Base-by-base conservation (phyloP, 2,797 vertebrate genomes). In the Rhodeus uyekii region DNA sequence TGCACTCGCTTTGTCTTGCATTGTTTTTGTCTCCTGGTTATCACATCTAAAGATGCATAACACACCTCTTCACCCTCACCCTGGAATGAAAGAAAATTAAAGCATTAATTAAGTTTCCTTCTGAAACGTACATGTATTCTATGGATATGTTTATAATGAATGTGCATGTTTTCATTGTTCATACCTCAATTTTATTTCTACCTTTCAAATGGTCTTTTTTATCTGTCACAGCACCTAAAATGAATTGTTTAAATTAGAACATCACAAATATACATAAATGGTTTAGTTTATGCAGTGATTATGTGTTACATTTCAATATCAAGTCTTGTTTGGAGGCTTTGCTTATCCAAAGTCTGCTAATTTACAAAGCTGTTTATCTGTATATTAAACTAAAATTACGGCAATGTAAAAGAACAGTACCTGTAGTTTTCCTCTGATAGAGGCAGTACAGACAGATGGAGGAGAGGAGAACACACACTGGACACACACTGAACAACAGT, bases 391-490 rank as follows among this genome's bases (percentile, higher is more conserved):
- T 12, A 29, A 42, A 19, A 9, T 8, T 18, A 24, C 22, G 24
- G 3, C 16, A 42, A 16, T 22, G 9, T 22, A 55, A 48, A 38
- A 64, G 3, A 50, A 64, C 0, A 3, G 2, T 19, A 87, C 81
- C 81, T 81, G 32, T 71, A 44, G 8, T 42, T 78, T 67, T 78
- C 10, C 29, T 65, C 19, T 14, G 34, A 44, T 16, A 82, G 46
- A 81, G 1, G 61, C 44, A 83, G 75, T 18, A 83, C 16, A 85
- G 24, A 72, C 68, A 81, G 50, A 69, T 32, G 0, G 38, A 71
- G 53, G 24, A 81, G 48, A 88, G 38, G 32, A 88, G 77, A 68
- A 77, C 67, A 60, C 82, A 85, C 32, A 83, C 61, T 38, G 42
- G 32, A 77, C 80, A 82, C 53, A 87, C 72, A 83, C 36, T 72